These are phyloP conservation scores for Orchesellides sinensis DNA, from an alignment of 2,888 invertebrate species.

Conservation along the genomic window DNA sequence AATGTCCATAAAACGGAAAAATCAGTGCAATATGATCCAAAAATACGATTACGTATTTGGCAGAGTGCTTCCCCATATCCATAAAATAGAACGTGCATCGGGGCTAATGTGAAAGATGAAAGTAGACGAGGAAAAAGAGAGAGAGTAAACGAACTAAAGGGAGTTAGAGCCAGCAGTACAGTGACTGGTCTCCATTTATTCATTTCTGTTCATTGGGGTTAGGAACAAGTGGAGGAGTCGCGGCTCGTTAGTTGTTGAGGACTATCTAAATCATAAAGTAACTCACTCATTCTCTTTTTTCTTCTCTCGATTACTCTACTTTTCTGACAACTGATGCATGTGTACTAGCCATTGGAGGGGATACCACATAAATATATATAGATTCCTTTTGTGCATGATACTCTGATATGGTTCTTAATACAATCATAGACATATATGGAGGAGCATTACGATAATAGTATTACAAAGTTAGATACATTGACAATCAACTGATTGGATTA, in stretches of 20 bases:
- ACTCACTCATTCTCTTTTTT: slow-evolving; percentile 38
- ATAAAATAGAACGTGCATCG: slow-evolving; percentile 42
- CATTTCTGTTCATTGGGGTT: slow-evolving; percentile 41
- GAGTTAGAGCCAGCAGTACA: neutral
- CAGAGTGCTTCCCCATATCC: slow-evolving; percentile 51
- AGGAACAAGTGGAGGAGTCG: slow-evolving; percentile 71
- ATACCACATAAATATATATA: too few species aligned
- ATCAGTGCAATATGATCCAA: slow-evolving; percentile 58
- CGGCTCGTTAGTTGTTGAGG: slow-evolving; percentile 71
- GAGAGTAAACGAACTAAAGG: neutral
- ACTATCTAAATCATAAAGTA: slow-evolving; percentile 56
- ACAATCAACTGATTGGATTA: too few species aligned
- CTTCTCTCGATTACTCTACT: slow-evolving; percentile 46
- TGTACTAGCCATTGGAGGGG: too few species aligned
- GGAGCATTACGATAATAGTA: too few species aligned
- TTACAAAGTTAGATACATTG: too few species aligned
- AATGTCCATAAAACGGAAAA: slow-evolving; percentile 45
- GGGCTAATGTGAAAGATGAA: slow-evolving; percentile 50
- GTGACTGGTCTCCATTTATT: slow-evolving; percentile 43
- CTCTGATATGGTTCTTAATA: too few species aligned
- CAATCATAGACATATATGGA: too few species aligned
- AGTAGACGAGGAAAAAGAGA: slow-evolving; percentile 17
- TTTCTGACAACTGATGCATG: slow-evolving; percentile 53
- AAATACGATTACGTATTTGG: slow-evolving; percentile 56
- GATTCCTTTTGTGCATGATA: too few species aligned